Evolutionary conservation across 2,113 vertebrate species (phyloP).

Genomic region (Rhagologus leucostigma): DNA sequence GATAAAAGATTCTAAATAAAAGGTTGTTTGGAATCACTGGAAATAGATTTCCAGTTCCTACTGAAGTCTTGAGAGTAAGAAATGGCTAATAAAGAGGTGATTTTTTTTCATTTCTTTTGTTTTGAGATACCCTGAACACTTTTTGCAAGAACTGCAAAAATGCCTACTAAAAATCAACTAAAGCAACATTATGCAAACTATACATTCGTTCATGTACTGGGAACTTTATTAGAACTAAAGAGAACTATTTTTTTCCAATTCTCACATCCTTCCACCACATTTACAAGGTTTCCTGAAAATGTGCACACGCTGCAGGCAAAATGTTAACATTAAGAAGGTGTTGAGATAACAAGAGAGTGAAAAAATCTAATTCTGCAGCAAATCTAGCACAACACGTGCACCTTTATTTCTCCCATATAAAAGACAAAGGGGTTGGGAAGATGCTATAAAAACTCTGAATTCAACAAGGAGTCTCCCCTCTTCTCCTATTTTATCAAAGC

Average conservation of each 20-base stretch:
- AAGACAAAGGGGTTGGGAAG: background rate
- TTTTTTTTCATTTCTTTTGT: background rate
- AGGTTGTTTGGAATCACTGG: background rate
- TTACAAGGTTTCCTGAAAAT: background rate
- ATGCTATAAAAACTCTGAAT: background rate
- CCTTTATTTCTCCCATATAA: background rate
- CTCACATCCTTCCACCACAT: background rate
- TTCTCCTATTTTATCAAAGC: background rate
- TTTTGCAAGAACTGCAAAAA: background rate
- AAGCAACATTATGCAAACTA: background rate
- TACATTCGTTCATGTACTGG: background rate
- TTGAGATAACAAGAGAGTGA: background rate
- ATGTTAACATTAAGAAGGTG: background rate
- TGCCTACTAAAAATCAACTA: background rate
- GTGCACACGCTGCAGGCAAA: background rate
- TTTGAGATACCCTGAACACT: background rate
- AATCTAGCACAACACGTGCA: background rate
- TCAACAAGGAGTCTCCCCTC: background rate
- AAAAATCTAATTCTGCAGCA: background rate
- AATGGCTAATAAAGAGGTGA: background rate
- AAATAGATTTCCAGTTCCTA: background rate
- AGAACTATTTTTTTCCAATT: background rate
- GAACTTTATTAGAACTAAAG: background rate
- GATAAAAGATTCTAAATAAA: background rate
- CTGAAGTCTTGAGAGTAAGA: background rate